Percentiles rank a stretch among this genome's conserved stretches.
phyloP scores from a whole-genome alignment of 2,113 vertebrate genomes.

The Pseudorectes ferrugineus region DNA sequence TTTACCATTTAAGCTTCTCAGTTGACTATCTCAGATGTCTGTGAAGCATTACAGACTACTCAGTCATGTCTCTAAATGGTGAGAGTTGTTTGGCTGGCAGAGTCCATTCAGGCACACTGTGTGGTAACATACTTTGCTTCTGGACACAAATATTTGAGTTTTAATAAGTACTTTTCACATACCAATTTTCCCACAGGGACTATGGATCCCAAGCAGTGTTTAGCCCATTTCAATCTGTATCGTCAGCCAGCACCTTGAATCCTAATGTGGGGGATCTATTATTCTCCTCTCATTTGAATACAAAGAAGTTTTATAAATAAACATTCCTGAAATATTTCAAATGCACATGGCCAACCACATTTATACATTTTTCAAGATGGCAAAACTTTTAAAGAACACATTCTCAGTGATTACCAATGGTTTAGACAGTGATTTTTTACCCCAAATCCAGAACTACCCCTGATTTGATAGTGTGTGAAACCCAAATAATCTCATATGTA shows the following conservation, averaged over 20 bases:
- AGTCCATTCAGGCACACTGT: background rate
- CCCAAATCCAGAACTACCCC: background rate
- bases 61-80: background rate
- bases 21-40: background rate
- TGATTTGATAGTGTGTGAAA: background rate
- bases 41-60: background rate
- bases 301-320: background rate
- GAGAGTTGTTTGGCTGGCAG: background rate
- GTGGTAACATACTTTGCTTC: background rate
- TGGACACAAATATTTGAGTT: background rate
- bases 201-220: background rate
- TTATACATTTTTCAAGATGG: background rate
- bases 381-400: background rate
- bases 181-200: background rate
- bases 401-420: background rate
- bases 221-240: background rate
- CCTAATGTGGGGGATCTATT: background rate
- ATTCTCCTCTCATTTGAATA: background rate
- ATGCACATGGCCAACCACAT: background rate
- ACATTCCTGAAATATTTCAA: background rate
- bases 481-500: background rate
- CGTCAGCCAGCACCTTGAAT: background rate
- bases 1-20: slow-evolving; percentile 1
- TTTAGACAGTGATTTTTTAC: background rate
- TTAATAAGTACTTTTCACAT: background rate